Percentiles rank a stretch among this genome's conserved stretches.
Conservation (phyloP, 2,797 vertebrate species). For the Psittacula echo region DNA sequence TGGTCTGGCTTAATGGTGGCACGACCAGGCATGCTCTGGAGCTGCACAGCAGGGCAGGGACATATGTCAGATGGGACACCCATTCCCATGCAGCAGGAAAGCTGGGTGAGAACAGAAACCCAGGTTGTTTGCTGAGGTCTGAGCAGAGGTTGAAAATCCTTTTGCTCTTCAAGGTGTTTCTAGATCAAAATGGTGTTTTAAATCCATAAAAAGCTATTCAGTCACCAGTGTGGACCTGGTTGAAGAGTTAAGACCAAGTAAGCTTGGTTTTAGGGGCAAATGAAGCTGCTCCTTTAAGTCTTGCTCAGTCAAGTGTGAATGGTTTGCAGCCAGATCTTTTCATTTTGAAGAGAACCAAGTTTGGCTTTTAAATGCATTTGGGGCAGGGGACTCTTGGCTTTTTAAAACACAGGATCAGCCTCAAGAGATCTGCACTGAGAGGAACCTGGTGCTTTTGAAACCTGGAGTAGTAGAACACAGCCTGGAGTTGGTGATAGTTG, state of each 20-base stretch:
- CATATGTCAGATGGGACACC: rapidly evolving
- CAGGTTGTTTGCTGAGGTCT: background rate
- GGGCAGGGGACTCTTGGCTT: background rate
- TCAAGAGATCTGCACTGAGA: background rate
- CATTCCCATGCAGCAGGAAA: background rate
- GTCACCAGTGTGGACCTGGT: rapidly evolving
- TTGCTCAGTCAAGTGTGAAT: background rate
- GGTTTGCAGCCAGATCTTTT: background rate
- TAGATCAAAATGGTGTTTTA: background rate
- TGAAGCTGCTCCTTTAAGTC: background rate
- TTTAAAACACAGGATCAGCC: background rate
- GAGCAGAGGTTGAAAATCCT: background rate
- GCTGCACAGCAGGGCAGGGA: background rate
- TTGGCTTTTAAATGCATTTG: background rate
- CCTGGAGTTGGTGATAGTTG: background rate
- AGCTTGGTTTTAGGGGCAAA: background rate
- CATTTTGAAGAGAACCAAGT: background rate
- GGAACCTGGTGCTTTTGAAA: background rate
- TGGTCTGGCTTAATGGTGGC: background rate
- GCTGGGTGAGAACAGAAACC: background rate
- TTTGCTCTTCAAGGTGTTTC: background rate
- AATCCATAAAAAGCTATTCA: background rate
- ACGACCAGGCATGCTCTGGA: background rate
- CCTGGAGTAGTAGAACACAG: rapidly evolving
- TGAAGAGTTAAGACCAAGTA: background rate